phyloP scores from a whole-genome alignment of 2,888 invertebrate species.

The Eucera pruinosa region DNA sequence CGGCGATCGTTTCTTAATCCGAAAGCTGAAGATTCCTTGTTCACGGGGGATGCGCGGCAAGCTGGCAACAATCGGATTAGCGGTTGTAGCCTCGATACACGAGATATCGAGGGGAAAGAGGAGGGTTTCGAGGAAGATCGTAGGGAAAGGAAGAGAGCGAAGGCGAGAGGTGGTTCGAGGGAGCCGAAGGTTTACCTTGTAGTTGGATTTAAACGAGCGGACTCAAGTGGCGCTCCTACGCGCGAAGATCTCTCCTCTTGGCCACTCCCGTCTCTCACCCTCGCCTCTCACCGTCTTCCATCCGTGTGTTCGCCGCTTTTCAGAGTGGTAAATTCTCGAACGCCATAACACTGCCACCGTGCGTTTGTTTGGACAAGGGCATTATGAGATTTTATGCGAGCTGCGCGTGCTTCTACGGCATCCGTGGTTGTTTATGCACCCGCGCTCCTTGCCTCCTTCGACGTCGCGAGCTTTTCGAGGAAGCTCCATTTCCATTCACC shows the following conservation, averaged over 20 bases:
- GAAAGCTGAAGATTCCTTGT: slow-evolving; percentile 7
- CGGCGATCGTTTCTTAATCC: slow-evolving; percentile 43
- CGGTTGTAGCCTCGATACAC: slow-evolving; percentile 38
- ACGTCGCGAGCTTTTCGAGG: slow-evolving; percentile 47
- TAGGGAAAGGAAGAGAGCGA: neutral
- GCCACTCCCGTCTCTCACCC: slow-evolving; percentile 37
- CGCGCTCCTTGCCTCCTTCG: slow-evolving; percentile 41
- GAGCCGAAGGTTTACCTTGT: slow-evolving; percentile 59
- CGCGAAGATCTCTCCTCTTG: slow-evolving; percentile 49
- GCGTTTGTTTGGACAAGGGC: slow-evolving; percentile 80
- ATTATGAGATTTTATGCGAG: slow-evolving; percentile 81
- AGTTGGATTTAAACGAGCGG: slow-evolving; percentile 61
- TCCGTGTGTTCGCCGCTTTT: slow-evolving; percentile 44
- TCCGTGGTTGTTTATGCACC: slow-evolving; percentile 70
- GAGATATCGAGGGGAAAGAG: neutral
- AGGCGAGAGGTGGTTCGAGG: neutral
- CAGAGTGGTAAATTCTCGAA: slow-evolving; percentile 73
- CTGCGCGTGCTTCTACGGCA: slow-evolving; percentile 67
- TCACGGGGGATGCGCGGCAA: slow-evolving; percentile 38
- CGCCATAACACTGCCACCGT: slow-evolving; percentile 73
- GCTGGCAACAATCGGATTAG: slow-evolving; percentile 59
- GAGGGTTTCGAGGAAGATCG: slow-evolving; percentile 2
- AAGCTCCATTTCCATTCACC: slow-evolving; percentile 38
- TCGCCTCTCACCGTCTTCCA: neutral
- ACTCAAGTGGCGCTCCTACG: slow-evolving; percentile 57